Conservation (phyloP, 2,113 vertebrate genomes). For the Lates calcarifer region DNA sequence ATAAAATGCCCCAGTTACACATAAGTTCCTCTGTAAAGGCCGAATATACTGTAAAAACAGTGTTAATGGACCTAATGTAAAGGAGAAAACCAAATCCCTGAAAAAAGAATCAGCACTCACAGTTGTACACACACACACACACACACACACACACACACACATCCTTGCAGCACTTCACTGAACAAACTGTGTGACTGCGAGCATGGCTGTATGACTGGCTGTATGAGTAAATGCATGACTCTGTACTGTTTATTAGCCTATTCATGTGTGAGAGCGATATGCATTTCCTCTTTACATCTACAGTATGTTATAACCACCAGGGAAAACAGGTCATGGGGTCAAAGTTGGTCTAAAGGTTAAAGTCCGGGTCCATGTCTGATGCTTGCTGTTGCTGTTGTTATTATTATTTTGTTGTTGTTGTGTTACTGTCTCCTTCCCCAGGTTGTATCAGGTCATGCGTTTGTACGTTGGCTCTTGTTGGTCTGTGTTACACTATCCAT, state of each 20-base stretch:
- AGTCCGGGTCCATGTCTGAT: slow-evolving; percentile 43
- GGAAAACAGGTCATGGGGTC: slow-evolving; percentile 12
- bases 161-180: not conserved
- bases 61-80: not conserved
- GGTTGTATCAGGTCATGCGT: slow-evolving; percentile 82
- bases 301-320: slow-evolving; percentile 16
- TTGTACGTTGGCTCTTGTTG: slow-evolving; percentile 81
- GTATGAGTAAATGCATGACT: slow-evolving; percentile 21
- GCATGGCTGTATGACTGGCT: slow-evolving; percentile 1
- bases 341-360: slow-evolving; percentile 23
- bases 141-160: not conserved
- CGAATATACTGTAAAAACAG: not conserved
- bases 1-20: not conserved
- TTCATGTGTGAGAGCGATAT: slow-evolving; percentile 37
- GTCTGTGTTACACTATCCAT: slow-evolving; percentile 82
- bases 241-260: slow-evolving; percentile 3
- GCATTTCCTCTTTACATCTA: slow-evolving; percentile 18
- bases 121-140: not conserved
- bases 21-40: not conserved
- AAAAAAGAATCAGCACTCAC: not conserved
- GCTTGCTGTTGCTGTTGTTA: slow-evolving; percentile 70
- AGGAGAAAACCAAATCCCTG: not conserved
- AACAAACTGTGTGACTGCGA: slow-evolving; percentile 1
- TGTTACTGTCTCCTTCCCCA: slow-evolving; percentile 79
- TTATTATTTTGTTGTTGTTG: slow-evolving; percentile 72